Conservation (phyloP, 2,888 invertebrate species). For the Xestia ashworthii region DNA sequence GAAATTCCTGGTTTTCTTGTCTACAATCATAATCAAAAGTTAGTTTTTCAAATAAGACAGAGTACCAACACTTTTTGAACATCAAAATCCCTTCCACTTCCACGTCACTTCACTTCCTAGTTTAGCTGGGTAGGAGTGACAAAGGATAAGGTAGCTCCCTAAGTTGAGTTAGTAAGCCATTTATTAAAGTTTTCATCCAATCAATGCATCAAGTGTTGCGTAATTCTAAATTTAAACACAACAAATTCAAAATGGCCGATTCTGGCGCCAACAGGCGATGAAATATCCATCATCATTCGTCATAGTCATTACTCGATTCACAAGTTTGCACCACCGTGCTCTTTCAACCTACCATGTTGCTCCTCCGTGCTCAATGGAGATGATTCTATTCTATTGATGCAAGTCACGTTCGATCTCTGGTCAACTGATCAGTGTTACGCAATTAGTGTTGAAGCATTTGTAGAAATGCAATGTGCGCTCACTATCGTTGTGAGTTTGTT, state of each 20-base stretch:
- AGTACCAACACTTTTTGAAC: too few relatives aligned
- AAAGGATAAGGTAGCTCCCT: neutral
- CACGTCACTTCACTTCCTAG: neutral
- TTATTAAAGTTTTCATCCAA: neutral
- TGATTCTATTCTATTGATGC: slow-evolving; percentile 38
- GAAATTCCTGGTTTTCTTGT: neutral
- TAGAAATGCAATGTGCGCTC: slow-evolving; percentile 4
- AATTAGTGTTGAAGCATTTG: slow-evolving; percentile 23
- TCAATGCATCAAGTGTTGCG: neutral
- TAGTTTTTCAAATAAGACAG: neutral
- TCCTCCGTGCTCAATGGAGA: slow-evolving; percentile 29
- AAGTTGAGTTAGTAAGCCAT: neutral
- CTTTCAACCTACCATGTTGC: slow-evolving; percentile 36
- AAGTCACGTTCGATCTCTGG: slow-evolving; percentile 45
- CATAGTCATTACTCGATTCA: slow-evolving; percentile 47
- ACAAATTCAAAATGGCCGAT: neutral
- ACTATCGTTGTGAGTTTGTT: neutral
- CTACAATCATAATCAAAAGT: neutral
- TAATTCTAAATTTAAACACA: slow-evolving; percentile 1
- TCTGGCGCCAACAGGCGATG: slow-evolving; percentile 38
- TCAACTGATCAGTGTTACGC: slow-evolving; percentile 33
- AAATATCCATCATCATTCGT: slow-evolving; percentile 45
- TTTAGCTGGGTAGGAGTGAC: neutral
- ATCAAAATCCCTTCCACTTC: too few relatives aligned
- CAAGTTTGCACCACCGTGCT: slow-evolving; percentile 55